Conservation (phyloP, 2,797 vertebrate species). For the Tamandua tetradactyla region DNA sequence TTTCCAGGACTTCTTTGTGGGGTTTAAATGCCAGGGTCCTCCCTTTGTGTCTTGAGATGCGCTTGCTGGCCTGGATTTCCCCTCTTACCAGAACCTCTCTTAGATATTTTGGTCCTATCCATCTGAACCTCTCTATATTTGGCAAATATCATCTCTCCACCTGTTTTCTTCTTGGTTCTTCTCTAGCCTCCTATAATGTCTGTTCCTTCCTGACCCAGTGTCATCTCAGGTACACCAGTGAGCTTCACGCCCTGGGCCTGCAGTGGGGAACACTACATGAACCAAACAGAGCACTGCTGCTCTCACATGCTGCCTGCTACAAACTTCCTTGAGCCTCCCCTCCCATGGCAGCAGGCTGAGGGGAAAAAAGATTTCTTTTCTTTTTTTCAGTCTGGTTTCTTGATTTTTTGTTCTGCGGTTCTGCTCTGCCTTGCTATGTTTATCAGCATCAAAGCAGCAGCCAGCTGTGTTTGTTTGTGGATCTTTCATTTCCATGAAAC, state of each 20-base stretch:
- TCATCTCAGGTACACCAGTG: not conserved
- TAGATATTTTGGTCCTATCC: not conserved
- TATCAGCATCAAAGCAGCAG: constrained; percentile 75
- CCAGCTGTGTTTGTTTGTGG: constrained; percentile 77
- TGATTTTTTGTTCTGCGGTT: constrained; percentile 79
- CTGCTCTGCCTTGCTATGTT: constrained; percentile 69
- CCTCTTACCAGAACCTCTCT: not conserved
- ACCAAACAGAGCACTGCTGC: not conserved
- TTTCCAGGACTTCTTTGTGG: not conserved
- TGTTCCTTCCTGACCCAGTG: not conserved
- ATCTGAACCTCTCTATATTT: not conserved
- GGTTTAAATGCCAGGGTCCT: not conserved
- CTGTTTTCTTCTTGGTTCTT: not conserved
- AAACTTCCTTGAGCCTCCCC: constrained; percentile 68
- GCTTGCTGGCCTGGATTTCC: not conserved
- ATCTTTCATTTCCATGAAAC: constrained; percentile 74
- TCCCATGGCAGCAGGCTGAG: constrained; percentile 75
- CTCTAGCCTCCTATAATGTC: not conserved
- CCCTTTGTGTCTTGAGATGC: not conserved
- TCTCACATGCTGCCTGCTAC: constrained; percentile 70
- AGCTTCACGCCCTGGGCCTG: not conserved
- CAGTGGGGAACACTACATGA: not conserved
- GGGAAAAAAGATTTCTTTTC: constrained; percentile 71
- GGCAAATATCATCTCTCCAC: not conserved
- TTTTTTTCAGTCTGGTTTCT: constrained; percentile 74